Evolutionary conservation across 2,888 invertebrate genomes (phyloP), one percentile per base, ranked within the genome.

Genomic region (Cephus sareptanus): DNA sequence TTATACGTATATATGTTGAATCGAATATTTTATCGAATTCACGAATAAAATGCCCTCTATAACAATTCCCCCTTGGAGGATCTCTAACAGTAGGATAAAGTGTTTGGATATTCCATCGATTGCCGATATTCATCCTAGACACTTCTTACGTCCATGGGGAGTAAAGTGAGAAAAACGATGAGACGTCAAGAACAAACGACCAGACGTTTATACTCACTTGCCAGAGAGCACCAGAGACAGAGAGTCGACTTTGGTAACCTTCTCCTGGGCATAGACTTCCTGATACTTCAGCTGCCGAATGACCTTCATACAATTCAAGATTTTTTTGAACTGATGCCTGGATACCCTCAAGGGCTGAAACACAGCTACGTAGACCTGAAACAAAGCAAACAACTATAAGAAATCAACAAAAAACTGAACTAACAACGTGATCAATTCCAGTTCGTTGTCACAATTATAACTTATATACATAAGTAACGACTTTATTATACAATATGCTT

Each of bases 181-280:
- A 34, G 37, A 23, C 6, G 4, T 56, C 9, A 56, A 56, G 56
- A 56, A 6, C 0, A 34, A 30, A 76, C n/a, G 11, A 31, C 68
- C 69, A n/a, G 12, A 77, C 75, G 74, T 23, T 15, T 40, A 73
- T 82, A 94, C 96, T 95, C 91, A 97, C 97, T 97, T 97, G 92
- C 97, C 97, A 83, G 96, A 95, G 81, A 97, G 93, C 86, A 97
- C 96, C 85, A 97, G 93, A 73, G 97, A 97, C 81, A 97, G 94
- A 87, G 96, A 96, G 92, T 97, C 97, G 76, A 97, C 97, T 92
- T 96, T 96, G 83, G 96, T 96, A 89, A 96, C 95, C 92, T 97
- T 97, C 92, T 97, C 97, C 91, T 96, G 95, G 79, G 97, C 97
- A 92, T 97, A 97, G 80, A 96, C 94, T 92, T 96, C 97, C 90